Base-by-base conservation (phyloP, 2,888 invertebrate genomes). In the Hypselothyrea guttata region DNA sequence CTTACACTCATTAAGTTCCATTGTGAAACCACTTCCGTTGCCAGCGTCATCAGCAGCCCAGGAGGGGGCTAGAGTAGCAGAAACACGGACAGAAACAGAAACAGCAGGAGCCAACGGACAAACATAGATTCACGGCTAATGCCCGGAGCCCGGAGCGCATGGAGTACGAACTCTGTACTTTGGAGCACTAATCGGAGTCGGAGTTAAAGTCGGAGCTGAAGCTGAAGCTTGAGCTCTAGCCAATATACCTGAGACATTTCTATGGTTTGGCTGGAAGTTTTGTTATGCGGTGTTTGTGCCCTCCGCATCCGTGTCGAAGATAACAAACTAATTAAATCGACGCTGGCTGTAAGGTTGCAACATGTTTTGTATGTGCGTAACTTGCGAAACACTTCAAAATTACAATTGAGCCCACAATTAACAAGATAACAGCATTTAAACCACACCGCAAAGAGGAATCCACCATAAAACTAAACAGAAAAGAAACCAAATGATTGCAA, bases 1-100 rank as follows among this genome's bases (percentile, higher is more conserved):
- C 78, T 78, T 84, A 84, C 78, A 78, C 85, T 78, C 83, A 82
- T 78, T 78, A 78, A 78, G 83, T 82, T 81, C 68, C 69, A 84
- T 84, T 84, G 82, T 82, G 65, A 71, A 82, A 84, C 83, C 84
- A 77, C 78, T 84, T 84, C 78, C 78, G 78, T 59, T 62, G 65
- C 57, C 59, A 59, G 35, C 56, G 31, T 40, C 59, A 35, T 11
- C 46, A 28, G 27, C 52, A 40, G 13, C 40, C 2, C 22, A 4
- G 22, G 12, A 12, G 7, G 31, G 7, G 28, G 13, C 15, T n/a
- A 18, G 1, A n/a, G 18, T 4, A 22, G 2, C 22, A 22, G n/a
- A n/a, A n/a, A n/a, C n/a, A n/a, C n/a, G n/a, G n/a, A 22, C 5
- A 22, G 22, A 2, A 38, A n/a, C 18, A 18, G 5, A n/a, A 13